These are phyloP conservation scores for Indicator indicator DNA, from an alignment of 2,113 vertebrate species.

Conservation along the genomic window DNA sequence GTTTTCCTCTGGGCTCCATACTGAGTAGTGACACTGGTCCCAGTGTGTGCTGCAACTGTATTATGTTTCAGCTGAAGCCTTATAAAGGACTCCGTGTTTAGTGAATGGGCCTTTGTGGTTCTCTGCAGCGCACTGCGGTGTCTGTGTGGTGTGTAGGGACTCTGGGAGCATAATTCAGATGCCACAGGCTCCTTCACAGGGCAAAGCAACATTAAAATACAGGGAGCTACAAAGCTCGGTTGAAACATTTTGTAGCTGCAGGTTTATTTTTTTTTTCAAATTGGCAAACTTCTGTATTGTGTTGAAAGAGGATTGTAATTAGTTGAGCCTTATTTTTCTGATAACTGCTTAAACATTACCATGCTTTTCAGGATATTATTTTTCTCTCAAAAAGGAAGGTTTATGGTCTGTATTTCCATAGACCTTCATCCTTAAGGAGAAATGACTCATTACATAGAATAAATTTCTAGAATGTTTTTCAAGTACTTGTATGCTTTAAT, in stretches of 20 bases:
- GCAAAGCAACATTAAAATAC: not conserved
- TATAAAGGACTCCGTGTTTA: not conserved
- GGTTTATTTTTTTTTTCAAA: not conserved
- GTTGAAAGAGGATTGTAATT: not conserved
- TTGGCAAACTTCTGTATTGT: not conserved
- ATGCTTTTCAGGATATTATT: not conserved
- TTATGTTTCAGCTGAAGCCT: not conserved
- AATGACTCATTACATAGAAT: not conserved
- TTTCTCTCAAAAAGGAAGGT: not conserved
- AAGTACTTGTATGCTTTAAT: not conserved
- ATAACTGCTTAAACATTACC: not conserved
- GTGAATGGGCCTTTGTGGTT: not conserved
- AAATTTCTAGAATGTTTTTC: not conserved
- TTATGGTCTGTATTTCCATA: not conserved
- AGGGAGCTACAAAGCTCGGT: not conserved
- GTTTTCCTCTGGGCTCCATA: not conserved
- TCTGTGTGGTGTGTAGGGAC: not conserved
- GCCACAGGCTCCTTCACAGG: rapidly evolving
- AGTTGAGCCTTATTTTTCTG: not conserved
- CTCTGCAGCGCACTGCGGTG: rapidly evolving
- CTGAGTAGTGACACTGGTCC: not conserved
- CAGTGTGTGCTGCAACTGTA: rapidly evolving
- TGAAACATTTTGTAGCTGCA: not conserved
- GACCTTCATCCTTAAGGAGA: not conserved
- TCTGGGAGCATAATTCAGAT: not conserved